Base-by-base conservation (phyloP, 2,888 invertebrate species). In the Sphaerophoria rueppellii region DNA sequence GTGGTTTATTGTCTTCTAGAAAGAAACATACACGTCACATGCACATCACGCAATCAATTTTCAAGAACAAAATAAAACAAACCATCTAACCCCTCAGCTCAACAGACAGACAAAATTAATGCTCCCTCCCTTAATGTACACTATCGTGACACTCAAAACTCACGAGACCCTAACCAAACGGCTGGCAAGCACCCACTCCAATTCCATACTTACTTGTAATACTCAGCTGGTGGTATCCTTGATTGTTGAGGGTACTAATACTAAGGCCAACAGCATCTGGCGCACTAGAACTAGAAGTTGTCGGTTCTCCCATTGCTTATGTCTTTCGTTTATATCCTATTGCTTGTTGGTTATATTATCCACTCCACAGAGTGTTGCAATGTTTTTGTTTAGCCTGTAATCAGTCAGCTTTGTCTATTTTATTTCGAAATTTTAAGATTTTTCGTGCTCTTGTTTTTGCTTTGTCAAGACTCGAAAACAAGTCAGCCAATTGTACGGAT, bases 211-310 rank as follows among this genome's bases (percentile, higher is more conserved):
- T 91, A 95, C 95, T 94, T 91, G 94, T 95, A 86, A 95, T 93
- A 90, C 94, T 94, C 87, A 95, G 92, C 91, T 95, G 95, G 91
- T 95, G 93, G 91, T 93, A 94, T 88, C 94, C 94, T 89, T 91
- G 91, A 89, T 89, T 90, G 88, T 80, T 87, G 5, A 87, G 87
- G 54, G 74, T 87, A 61, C 81, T 86, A 50, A 87, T 87, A 65
- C 81, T 86, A 50, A 87, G 85, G 46, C 75, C 86, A 76, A 80
- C 85, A 75, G 73, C 87, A 63, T 76, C 81, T 73, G 76, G 52
- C 40, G 61, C 57, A 43, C 11, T 40, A 24, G 24, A 24, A 57
- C 69, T 76, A 73, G 85, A 77, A 76, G 72, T 61, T 46, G 80
- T 69, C 79, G 24, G 24, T 24, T 88, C 88, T 80, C 87, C 88